Conservation (phyloP, 2,888 invertebrate species). For the Polylopha cassiicola region DNA sequence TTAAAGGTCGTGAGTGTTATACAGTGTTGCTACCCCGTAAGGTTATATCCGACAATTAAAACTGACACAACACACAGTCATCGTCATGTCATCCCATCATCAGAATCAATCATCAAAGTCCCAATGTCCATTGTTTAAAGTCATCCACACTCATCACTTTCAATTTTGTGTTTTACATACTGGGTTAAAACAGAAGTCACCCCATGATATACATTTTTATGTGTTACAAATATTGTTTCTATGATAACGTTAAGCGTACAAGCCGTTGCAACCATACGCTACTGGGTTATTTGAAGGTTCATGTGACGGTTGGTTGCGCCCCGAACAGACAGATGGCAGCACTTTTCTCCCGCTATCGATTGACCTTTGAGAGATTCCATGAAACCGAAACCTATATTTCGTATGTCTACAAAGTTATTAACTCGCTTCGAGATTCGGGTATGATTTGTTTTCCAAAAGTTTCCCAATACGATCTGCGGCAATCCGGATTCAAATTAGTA, state of each 20-base stretch:
- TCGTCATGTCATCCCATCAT: slow-evolving; percentile 41
- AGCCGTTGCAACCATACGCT: slow-evolving; percentile 54
- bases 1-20: slow-evolving; percentile 9
- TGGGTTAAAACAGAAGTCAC: slow-evolving; percentile 48
- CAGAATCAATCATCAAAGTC: slow-evolving; percentile 32
- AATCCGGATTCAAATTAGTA: too few species aligned
- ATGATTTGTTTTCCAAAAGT: too few species aligned
- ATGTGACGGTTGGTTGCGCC: background rate
- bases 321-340: slow-evolving; percentile 14
- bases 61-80: slow-evolving; percentile 67
- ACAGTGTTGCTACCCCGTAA: slow-evolving; percentile 9
- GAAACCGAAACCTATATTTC: too few species aligned
- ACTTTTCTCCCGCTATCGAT: too few species aligned
- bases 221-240: slow-evolving; percentile 60
- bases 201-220: slow-evolving; percentile 64
- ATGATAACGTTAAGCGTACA: slow-evolving; percentile 58
- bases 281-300: slow-evolving; percentile 15
- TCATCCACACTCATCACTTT: slow-evolving; percentile 32
- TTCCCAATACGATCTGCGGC: too few species aligned
- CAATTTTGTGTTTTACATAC: slow-evolving; percentile 50
- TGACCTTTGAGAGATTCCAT: too few species aligned
- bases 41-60: slow-evolving; percentile 34
- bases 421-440: too few species aligned
- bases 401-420: too few species aligned
- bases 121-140: slow-evolving; percentile 30